Evolutionary conservation across 2,113 vertebrate genomes (phyloP), one percentile per base, ranked within the genome.

Genomic region (Falcunculus frontatus): DNA sequence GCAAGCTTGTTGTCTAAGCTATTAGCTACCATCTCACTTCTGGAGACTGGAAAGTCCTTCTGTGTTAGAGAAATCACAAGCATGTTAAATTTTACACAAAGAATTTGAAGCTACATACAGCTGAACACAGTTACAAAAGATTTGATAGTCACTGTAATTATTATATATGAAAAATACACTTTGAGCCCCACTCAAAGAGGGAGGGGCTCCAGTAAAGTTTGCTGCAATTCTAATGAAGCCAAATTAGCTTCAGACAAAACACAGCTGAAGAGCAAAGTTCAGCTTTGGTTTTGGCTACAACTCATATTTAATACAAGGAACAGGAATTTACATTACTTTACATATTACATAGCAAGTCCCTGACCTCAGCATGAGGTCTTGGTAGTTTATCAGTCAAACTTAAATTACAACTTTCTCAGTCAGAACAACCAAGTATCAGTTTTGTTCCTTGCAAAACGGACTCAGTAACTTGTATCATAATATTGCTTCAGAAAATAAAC

Each of bases 401-500:
- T 55, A 30, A 67, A 89, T 22, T 4, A 85, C 70, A 85, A 10
- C 57, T 55, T n/a, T 52, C 32, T 79, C 79, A 86, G 60, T 32
- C 1, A 2, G 33, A 90, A 93, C 16, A 92, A 81, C 88, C 93
- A 95, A 95, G 79, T 81, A 75, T 93, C 39, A 32, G 88, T 88
- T 94, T 88, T 75, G 95, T 80, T 83, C 91, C 93, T 92, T 80
- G 62, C 79, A 94, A 94, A 87, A 87, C 0, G 14, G 63, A 78
- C 82, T 67, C 86, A 47, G 65, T 87, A 89, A 94, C 60, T 87
- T 86, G 30, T 33, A 63, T 79, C 60, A 35, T 50, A 69, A 82
- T 97, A 97, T 97, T 98, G 98, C 98, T 98, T 96, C 96, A 86
- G 84, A 84, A 88, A 97, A 96, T 57, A 90, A 91, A 92, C 62